Percentiles rank a stretch among this genome's conserved stretches.
These are phyloP conservation scores for Nomada ferruginata DNA, from an alignment of 2,888 invertebrate genomes.

Conservation along the genomic window DNA sequence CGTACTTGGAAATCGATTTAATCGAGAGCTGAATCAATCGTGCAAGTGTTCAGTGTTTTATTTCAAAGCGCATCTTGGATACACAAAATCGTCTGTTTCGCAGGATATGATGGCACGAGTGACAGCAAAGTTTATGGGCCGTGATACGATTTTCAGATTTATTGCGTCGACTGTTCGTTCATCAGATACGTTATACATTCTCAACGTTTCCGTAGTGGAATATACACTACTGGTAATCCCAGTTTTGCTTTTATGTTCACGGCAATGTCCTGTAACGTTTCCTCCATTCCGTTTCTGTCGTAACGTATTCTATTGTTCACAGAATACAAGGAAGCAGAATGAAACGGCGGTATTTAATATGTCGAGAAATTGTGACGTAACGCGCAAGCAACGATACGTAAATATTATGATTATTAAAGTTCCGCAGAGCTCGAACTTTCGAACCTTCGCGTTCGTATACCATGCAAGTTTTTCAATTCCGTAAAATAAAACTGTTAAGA, in stretches of 20 bases:
- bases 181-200: slow-evolving; percentile 20
- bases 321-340: neutral
- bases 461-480: neutral
- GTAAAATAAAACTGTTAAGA: too few species aligned
- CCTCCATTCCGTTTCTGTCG: neutral
- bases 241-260: slow-evolving; percentile 13
- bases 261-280: slow-evolving; percentile 14
- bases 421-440: neutral
- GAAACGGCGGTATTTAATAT: neutral
- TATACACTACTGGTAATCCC: slow-evolving; percentile 23
- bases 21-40: neutral
- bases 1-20: neutral
- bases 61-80: too few species aligned
- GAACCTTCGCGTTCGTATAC: neutral
- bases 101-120: neutral
- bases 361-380: neutral
- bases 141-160: slow-evolving; percentile 36
- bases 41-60: neutral
- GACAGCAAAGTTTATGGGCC: slow-evolving; percentile 20
- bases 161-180: neutral
- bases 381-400: neutral
- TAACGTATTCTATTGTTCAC: neutral
- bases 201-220: slow-evolving; percentile 6
- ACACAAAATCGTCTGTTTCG: neutral
- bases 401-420: neutral